Base-by-base conservation (phyloP, 2,797 vertebrate species). In the Typhlichthys eigenmanni region DNA sequence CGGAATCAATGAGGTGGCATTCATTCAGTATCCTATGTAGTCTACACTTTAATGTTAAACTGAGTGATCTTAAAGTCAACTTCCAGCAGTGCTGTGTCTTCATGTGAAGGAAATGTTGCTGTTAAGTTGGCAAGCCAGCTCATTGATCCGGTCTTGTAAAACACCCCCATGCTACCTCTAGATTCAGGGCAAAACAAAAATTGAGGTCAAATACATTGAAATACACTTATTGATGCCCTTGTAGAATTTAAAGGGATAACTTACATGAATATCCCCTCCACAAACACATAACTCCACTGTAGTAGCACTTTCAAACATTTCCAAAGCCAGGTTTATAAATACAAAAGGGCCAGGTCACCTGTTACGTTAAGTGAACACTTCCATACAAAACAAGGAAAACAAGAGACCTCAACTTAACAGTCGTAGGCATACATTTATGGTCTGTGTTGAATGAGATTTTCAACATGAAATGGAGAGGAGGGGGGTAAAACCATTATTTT, bases 131-230 rank as follows among this genome's bases (percentile, higher is more conserved):
- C 68, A 80, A 78, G 86, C 84, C 85, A 62, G 71, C 83, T 91
- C 87, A 87, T 79, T 84, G 86, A 70, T 79, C 89, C 87, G 51
- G 80, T 66, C 82, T 74, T 84, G 71, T 74, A 66, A 76, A 83
- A 83, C 78, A 66, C 87, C 72, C 87, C 88, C 83, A 82, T 82
- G 83, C 87, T 91, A 89, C 83, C 76, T 88, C 83, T 85, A 85
- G 69, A 78, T 74, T 80, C 53, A 68, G 79, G 83, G 80, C 54
- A 72, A 74, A 75, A 58, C 47, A 58, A 55, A 49, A 17, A 60
- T 73, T 0, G 49, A 84, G 84, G 80, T 82, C 64, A 73, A 82
- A 86, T 69, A 86, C 75, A 74, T 61, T 72, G 63, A 82, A 85
- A 82, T 76, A 82, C 64, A 68, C 63, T 69, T 71, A 62, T 75